Percentiles rank a stretch among this genome's conserved stretches.
phyloP scores from a whole-genome alignment of 2,113 vertebrate species.

The Engystomops pustulosus region DNA sequence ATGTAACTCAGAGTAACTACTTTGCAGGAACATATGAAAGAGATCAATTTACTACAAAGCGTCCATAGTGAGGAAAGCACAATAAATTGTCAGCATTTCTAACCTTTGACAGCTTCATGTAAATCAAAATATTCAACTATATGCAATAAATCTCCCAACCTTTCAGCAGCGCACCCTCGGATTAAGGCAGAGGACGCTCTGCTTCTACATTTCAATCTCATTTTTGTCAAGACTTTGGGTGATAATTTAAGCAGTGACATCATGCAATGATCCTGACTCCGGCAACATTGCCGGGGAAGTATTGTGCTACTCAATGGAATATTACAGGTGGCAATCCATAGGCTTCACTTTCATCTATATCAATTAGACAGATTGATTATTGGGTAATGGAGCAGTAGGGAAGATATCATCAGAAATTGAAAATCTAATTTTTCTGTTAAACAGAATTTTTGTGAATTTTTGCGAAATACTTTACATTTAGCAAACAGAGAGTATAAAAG shows the following conservation, averaged over 20 bases:
- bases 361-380: too few species aligned
- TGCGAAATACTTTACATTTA: too few species aligned
- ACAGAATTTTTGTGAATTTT: too few species aligned
- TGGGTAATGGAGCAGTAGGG: too few species aligned
- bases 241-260: conserved; percentile 22
- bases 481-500: too few species aligned
- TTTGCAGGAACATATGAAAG: conserved; percentile 57
- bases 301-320: background rate
- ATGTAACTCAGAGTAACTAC: conserved; percentile 40
- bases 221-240: conserved; percentile 5
- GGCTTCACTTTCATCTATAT: background rate
- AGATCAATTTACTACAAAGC: conserved; percentile 54
- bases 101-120: conserved; percentile 44
- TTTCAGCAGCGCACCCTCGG: conserved; percentile 20
- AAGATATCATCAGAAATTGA: too few species aligned
- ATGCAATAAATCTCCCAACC: conserved; percentile 37
- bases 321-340: too few species aligned
- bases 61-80: conserved; percentile 49
- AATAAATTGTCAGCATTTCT: conserved; percentile 54
- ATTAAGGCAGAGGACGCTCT: conserved; percentile 44
- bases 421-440: too few species aligned
- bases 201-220: conserved; percentile 40
- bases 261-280: background rate
- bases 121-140: conserved; percentile 52
- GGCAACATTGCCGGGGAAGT: background rate